Evolutionary conservation across 53 echinoderm and acorn worm species (phyloP), one percentile per base, ranked within the genome.

Genomic region (Holothuria leucospilota): DNA sequence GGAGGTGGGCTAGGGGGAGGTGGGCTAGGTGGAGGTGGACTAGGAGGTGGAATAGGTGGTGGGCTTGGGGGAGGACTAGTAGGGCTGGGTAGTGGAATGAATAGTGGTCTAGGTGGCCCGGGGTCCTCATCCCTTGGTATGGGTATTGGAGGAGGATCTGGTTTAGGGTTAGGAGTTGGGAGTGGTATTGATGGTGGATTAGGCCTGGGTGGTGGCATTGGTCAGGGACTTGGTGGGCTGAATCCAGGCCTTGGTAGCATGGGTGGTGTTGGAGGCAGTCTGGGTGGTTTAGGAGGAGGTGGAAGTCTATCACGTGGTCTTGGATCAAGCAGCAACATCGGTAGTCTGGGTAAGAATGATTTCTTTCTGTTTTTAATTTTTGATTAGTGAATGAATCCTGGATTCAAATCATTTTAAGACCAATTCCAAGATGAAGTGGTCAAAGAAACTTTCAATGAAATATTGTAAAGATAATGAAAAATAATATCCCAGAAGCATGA

Each of bases 1-100:
- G 88, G 93, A 11, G 86, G 86, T 21, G 84, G 84, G 5, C 24
- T 93, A 28, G 93, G 93, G 2, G 56, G 74, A 51, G 77, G 89
- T 49, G 92, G 93, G 46, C 59, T 59, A 21, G 80, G 81, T 39
- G 62, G 69, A 20, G 86, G 89, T 49, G 92, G 93, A 62, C 59
- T 59, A 21, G 80, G 81, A 30, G 62, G 69, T 64, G 62, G 66
- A 27, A 29, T 59, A 20, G 69, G 82, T 53, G 81, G 68, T 63
- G 90, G 90, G 23, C 63, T 86, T 40, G 86, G 90, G 8, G 88
- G 89, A n/a, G 78, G 79, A 11, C 86, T 86, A 18, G 63, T 80
- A 53, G 71, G 87, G 29, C 18, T 86, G 41, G 79, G 90, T 70
- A 66, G 90, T 23, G 73, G 82, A 14, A 56, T 88, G 88, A 84